Conservation (phyloP, 2,888 invertebrate genomes). For the Amblyteles armatorius region DNA sequence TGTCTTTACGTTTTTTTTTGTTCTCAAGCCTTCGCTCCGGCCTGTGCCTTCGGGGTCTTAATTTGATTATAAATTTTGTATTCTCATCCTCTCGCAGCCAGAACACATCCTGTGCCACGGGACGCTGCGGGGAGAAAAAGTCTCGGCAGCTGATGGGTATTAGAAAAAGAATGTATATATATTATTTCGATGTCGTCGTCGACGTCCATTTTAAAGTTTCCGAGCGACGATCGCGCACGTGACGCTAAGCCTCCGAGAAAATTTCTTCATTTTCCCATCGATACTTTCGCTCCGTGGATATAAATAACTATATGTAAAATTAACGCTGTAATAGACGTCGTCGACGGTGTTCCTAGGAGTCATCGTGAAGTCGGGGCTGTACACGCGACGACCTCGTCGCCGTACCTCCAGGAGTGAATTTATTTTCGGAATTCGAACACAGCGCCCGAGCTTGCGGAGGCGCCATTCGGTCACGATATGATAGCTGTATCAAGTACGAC, state of each 20-base stretch:
- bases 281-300: constrained; percentile 1
- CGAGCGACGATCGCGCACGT: not conserved
- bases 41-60: constrained; percentile 62
- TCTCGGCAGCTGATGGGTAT: constrained; percentile 60
- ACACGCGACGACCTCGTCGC: constrained; percentile 50
- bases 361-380: constrained; percentile 30
- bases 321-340: constrained; percentile 34
- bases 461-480: constrained; percentile 57
- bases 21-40: constrained; percentile 40
- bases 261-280: constrained; percentile 2
- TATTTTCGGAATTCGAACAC: constrained; percentile 51
- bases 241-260: not conserved
- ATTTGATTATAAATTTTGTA: constrained; percentile 74
- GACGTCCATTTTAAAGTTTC: constrained; percentile 23
- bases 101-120: constrained; percentile 49
- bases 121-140: constrained; percentile 47
- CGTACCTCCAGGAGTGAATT: constrained; percentile 53
- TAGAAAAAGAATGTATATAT: constrained; percentile 40
- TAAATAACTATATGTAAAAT: constrained; percentile 53
- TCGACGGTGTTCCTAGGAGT: constrained; percentile 27
- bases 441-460: constrained; percentile 26
- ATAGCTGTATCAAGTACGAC: constrained; percentile 60
- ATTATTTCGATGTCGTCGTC: constrained; percentile 13
- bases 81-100: constrained; percentile 66
- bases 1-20: constrained; percentile 44